Conservation (phyloP, 2,797 vertebrate species). For the Chromis chromis region DNA sequence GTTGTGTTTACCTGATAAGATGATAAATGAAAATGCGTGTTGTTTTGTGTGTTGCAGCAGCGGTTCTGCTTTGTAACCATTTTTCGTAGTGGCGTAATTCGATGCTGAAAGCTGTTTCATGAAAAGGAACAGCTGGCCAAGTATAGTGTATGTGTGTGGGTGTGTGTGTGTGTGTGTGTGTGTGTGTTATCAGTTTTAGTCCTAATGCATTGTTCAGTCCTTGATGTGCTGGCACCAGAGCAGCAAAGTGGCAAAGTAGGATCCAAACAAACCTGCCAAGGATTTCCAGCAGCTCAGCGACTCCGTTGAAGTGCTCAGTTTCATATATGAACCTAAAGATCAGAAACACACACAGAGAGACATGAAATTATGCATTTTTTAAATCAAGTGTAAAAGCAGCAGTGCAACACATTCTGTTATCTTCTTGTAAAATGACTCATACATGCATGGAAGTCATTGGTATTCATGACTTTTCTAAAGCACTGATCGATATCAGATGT, state of each 20-base stretch:
- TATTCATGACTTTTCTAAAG: background rate
- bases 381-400: background rate
- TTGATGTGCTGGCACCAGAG: background rate
- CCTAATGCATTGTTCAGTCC: constrained; percentile 7
- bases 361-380: background rate
- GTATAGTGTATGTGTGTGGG: constrained; percentile 3
- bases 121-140: constrained; percentile 32
- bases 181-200: constrained; percentile 10
- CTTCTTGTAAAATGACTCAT: constrained; percentile 1
- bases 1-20: constrained; percentile 30
- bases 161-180: constrained; percentile 1
- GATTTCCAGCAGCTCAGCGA: constrained; percentile 92
- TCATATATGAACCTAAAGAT: constrained; percentile 91
- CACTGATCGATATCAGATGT: background rate
- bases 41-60: constrained; percentile 14
- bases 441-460: background rate
- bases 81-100: constrained; percentile 21
- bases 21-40: constrained; percentile 20
- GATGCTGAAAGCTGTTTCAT: constrained; percentile 24
- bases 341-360: constrained; percentile 27
- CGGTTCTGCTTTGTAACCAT: constrained; percentile 13
- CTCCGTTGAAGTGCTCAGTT: constrained; percentile 93
- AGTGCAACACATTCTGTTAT: background rate
- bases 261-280: constrained; percentile 86
- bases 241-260: background rate